A percentile compares a stretch with the other conserved stretches of the same genome.
Evolutionary conservation across 2,888 invertebrate species (phyloP).

Genomic region (Halictus quadricinctus): DNA sequence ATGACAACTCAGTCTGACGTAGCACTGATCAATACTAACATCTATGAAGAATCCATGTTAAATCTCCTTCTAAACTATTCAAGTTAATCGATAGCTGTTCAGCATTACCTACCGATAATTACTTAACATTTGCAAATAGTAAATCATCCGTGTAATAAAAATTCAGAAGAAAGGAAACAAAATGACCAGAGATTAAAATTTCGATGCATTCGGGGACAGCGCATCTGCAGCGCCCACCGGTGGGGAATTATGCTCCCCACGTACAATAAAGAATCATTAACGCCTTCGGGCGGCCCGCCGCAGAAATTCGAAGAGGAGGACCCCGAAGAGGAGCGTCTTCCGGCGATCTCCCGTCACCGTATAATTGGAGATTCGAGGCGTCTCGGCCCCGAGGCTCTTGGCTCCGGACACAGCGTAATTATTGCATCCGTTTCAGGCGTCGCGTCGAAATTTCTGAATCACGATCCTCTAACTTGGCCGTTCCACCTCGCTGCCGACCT

Average conservation of each 20-base stretch:
- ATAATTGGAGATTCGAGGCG: conserved; percentile 46
- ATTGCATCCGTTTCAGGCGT: conserved; percentile 51
- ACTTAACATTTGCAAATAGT: background rate
- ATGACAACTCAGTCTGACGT: too few relatives aligned
- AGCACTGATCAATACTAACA: too few relatives aligned
- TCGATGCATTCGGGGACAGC: background rate
- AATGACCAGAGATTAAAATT: background rate
- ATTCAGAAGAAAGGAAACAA: too few relatives aligned
- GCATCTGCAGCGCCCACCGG: background rate
- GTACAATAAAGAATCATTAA: conserved; percentile 1
- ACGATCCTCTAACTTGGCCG: conserved; percentile 37
- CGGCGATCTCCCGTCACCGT: conserved; percentile 25
- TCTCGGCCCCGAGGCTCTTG: conserved; percentile 26
- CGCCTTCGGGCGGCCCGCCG: background rate
- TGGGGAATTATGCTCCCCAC: background rate
- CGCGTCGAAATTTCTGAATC: conserved; percentile 47
- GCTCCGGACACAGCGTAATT: conserved; percentile 39
- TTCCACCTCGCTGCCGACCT: background rate
- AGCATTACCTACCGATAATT: too few relatives aligned
- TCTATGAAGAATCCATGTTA: background rate
- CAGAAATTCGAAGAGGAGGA: conserved; percentile 3
- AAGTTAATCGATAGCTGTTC: background rate
- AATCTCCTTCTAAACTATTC: background rate
- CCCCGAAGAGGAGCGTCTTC: background rate
- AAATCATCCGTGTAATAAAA: too few relatives aligned